These are phyloP conservation scores for Gnathonemus longibarbis DNA, from an alignment of 2,113 vertebrate species.

Conservation along the genomic window DNA sequence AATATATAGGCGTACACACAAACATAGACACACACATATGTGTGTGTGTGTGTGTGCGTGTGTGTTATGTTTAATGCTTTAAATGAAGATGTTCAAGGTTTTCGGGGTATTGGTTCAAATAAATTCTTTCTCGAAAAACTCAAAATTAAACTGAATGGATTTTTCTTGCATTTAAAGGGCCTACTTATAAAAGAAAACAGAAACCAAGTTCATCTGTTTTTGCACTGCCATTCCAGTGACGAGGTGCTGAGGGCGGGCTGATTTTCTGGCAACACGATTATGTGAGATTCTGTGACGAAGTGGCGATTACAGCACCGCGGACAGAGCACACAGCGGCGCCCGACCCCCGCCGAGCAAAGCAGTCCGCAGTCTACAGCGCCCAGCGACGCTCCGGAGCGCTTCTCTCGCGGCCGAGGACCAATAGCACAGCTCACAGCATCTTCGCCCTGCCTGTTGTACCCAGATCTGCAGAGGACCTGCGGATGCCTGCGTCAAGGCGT, in stretches of 20 bases:
- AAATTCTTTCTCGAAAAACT: not conserved
- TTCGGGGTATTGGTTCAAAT: not conserved
- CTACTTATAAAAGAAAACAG: not conserved
- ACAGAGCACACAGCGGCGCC: constrained; percentile 55
- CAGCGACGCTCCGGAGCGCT: constrained; percentile 48
- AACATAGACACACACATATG: not conserved
- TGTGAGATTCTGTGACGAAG: constrained; percentile 24
- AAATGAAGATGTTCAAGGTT: not conserved
- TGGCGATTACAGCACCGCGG: constrained; percentile 36
- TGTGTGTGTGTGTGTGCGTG: not conserved
- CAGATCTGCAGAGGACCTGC: constrained; percentile 42
- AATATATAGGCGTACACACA: not conserved
- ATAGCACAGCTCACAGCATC: constrained; percentile 52
- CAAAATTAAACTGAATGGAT: not conserved
- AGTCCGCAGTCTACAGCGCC: constrained; percentile 36
- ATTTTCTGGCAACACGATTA: not conserved
- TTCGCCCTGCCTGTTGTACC: constrained; percentile 44
- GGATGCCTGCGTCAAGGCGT: constrained; percentile 31
- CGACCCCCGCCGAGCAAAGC: constrained; percentile 44
- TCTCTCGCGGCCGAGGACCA: constrained; percentile 46
- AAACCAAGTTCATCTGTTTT: not conserved
- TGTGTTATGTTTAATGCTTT: not conserved
- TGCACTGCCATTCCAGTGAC: not conserved
- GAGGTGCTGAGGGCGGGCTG: not conserved
- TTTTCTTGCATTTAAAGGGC: not conserved